These are phyloP conservation scores for Sylvilagus bachmani DNA, from an alignment of 2,113 vertebrate species.

Conservation along the genomic window DNA sequence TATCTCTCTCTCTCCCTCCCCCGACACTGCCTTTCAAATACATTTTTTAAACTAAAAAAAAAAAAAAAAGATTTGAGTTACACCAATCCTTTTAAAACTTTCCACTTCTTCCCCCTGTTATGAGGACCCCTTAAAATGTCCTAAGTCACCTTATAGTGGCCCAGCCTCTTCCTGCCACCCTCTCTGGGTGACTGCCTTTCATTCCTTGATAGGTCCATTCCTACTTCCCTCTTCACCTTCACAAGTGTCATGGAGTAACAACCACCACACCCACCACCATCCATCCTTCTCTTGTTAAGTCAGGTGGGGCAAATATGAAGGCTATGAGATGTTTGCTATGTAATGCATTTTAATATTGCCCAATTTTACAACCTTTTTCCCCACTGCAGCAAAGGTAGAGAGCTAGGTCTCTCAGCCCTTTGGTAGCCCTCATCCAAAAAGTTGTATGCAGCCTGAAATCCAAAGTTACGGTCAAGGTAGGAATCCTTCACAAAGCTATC, in stretches of 20 bases:
- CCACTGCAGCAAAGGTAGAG: not conserved
- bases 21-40: no score
- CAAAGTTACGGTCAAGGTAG: not conserved
- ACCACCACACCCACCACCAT: not conserved
- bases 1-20: no score
- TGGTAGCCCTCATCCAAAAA: not conserved
- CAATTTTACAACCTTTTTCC: not conserved
- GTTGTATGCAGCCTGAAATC: not conserved
- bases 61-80: not conserved
- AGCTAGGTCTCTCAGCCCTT: not conserved
- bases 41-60: no score
- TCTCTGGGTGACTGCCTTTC: not conserved
- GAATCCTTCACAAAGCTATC: not conserved
- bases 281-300: not conserved
- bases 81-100: not conserved
- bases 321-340: not conserved
- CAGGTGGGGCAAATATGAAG: not conserved
- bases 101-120: not conserved
- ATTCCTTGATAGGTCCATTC: not conserved
- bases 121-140: not conserved
- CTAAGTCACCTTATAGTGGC: not conserved
- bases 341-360: not conserved
- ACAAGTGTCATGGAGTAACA: not conserved
- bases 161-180: not conserved
- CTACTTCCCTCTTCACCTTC: not conserved